Evolutionary conservation across 92 coral and sea anemone species (phyloP).

Genomic region (Porites lobata): DNA sequence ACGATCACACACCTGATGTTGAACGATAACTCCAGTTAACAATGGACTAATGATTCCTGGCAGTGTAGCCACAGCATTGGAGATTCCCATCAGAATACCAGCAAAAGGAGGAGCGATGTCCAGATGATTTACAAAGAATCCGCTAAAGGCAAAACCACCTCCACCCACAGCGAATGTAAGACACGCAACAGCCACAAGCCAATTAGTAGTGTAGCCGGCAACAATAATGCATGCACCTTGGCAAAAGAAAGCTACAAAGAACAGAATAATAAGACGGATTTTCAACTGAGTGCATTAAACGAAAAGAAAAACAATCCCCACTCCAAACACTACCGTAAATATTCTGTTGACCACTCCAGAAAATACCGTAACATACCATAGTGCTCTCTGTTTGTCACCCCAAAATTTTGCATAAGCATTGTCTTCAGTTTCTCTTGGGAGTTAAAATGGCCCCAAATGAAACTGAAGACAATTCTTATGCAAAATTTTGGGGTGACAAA

Average conservation of each 20-base stretch:
- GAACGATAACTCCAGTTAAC: constrained; percentile 89
- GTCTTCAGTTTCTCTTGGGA: no score
- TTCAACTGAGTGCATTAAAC: no score
- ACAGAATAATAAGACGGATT: background rate
- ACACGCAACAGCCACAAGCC: constrained; percentile 81
- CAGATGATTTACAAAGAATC: constrained; percentile 95
- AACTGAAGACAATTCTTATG: no score
- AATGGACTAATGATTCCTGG: constrained; percentile 96
- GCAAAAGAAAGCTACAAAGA: constrained; percentile 76
- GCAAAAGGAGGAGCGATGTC: constrained; percentile 96
- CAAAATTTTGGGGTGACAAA: no score
- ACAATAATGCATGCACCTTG: constrained; percentile 84
- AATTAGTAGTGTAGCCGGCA: constrained; percentile 87
- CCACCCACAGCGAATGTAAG: constrained; percentile 93
- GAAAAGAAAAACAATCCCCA: no score
- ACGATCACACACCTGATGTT: constrained; percentile 74
- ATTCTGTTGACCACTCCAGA: no score
- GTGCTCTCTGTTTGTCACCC: no score
- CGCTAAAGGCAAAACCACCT: constrained; percentile 96
- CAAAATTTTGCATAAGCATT: no score
- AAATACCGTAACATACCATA: no score
- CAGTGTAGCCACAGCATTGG: constrained; percentile 88
- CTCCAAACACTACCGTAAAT: no score
- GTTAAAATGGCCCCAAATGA: no score
- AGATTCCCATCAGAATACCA: constrained; percentile 91